Evolutionary conservation across 2,888 invertebrate genomes (phyloP).

Genomic region (Cheilosia urbana): DNA sequence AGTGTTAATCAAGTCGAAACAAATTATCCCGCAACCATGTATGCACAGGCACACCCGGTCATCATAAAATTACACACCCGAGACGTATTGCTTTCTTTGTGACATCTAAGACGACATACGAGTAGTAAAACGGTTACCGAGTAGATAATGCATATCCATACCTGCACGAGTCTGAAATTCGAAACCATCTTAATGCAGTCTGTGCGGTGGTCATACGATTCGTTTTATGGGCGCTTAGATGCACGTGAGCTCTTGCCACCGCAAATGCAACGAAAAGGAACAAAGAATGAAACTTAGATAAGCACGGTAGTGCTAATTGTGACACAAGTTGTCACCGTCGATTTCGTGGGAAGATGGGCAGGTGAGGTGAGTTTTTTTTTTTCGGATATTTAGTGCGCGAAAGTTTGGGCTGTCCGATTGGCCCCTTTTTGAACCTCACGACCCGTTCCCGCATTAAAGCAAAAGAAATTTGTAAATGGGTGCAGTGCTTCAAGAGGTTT

Average conservation of each 20-base stretch:
- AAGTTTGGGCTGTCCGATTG: no score
- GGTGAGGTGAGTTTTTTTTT: not conserved
- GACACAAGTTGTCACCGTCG: not conserved
- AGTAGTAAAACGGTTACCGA: conserved; percentile 16
- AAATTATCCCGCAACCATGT: not conserved
- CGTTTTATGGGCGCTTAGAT: conserved; percentile 53
- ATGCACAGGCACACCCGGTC: not conserved
- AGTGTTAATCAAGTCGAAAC: not conserved
- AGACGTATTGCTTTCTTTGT: conserved; percentile 5
- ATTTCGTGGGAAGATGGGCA: conserved; percentile 10
- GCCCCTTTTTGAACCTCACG: no score
- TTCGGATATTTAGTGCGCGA: not conserved
- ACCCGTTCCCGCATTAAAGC: no score
- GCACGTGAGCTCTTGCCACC: conserved; percentile 32
- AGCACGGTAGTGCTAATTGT: not conserved
- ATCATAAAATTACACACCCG: not conserved
- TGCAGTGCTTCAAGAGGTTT: no score
- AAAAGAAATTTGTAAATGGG: no score
- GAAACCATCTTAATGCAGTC: conserved; percentile 7
- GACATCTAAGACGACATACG: conserved; percentile 28
- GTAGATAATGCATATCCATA: not conserved
- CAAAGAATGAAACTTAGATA: not conserved
- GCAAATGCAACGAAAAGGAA: not conserved
- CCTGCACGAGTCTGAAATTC: conserved; percentile 62
- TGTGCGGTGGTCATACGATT: conserved; percentile 35